Evolutionary conservation across 2,797 vertebrate genomes (phyloP).

Genomic region (Acrossocheilus wenchowensis): DNA sequence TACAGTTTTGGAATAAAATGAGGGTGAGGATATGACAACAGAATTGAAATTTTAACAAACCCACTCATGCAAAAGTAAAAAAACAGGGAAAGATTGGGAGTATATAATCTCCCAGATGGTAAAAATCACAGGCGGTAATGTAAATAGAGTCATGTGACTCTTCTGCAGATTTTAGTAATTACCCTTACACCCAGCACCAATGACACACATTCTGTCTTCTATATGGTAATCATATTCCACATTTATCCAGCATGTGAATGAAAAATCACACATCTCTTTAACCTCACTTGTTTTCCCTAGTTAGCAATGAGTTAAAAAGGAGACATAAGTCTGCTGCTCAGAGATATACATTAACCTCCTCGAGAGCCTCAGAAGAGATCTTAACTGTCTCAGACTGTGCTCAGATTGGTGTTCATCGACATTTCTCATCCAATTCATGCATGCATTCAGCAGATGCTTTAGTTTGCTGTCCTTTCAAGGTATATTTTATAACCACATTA

Average conservation of each 20-base stretch:
- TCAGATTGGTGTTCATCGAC: not conserved
- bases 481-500: not conserved
- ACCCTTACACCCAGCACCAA: slow-evolving; percentile 50
- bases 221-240: slow-evolving; percentile 53
- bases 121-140: slow-evolving; percentile 46
- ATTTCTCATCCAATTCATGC: not conserved
- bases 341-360: not conserved
- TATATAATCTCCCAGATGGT: slow-evolving; percentile 22
- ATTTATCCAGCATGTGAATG: slow-evolving; percentile 22
- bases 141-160: slow-evolving; percentile 39
- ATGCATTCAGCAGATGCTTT: not conserved
- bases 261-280: slow-evolving; percentile 37
- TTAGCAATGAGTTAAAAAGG: not conserved
- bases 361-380: not conserved
- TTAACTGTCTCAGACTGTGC: not conserved
- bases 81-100: not conserved
- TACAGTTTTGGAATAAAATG: not conserved
- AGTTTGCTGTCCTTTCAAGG: not conserved
- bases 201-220: slow-evolving; percentile 46
- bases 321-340: not conserved
- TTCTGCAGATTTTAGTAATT: slow-evolving; percentile 58
- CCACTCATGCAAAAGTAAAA: not conserved
- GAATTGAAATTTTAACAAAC: not conserved
- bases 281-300: not conserved
- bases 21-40: not conserved